Percentiles rank a stretch among this genome's conserved stretches.
phyloP scores from a whole-genome alignment of 37 sponge, comb jelly and placozoan genomes.

The Aplysina aerophoba region DNA sequence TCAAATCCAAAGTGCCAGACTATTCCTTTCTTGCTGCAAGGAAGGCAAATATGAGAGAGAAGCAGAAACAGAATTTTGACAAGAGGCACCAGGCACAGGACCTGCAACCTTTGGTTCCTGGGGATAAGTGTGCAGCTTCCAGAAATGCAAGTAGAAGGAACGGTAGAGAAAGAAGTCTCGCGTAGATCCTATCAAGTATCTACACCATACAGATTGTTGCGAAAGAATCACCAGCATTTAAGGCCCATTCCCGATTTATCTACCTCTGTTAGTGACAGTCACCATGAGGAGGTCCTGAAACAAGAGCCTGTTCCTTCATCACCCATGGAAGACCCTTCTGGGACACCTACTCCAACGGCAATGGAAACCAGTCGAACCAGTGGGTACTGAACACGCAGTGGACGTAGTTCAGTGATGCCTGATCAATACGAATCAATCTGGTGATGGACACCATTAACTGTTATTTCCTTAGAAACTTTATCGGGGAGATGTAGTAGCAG shows the following conservation, averaged over 20 bases:
- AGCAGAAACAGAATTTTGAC: conserved; percentile 15
- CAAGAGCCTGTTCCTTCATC: no score
- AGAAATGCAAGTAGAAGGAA: conserved; percentile 19
- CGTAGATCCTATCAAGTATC: conserved; percentile 31
- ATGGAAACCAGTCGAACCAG: neutral
- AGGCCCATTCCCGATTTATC: neutral
- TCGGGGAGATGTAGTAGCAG: no score
- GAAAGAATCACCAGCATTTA: conserved; percentile 26
- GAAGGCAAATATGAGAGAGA: neutral
- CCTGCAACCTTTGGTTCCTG: conserved; percentile 9
- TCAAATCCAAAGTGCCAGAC: conserved; percentile 33
- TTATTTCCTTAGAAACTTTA: no score
- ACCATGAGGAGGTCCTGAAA: no score
- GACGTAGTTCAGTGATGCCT: neutral
- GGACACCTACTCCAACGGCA: neutral
- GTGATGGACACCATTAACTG: no score
- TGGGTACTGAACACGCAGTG: neutral
- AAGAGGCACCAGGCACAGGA: neutral
- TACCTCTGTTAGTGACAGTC: no score
- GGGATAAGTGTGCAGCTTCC: conserved; percentile 45
- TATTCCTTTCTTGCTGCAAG: neutral
- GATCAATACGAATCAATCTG: neutral
- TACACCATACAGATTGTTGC: conserved; percentile 11
- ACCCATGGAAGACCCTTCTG: neutral
- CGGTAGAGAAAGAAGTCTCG: neutral